Percentiles rank a stretch among this genome's conserved stretches.
Conservation (phyloP, 2,888 invertebrate species). For the Arctia plantaginis region DNA sequence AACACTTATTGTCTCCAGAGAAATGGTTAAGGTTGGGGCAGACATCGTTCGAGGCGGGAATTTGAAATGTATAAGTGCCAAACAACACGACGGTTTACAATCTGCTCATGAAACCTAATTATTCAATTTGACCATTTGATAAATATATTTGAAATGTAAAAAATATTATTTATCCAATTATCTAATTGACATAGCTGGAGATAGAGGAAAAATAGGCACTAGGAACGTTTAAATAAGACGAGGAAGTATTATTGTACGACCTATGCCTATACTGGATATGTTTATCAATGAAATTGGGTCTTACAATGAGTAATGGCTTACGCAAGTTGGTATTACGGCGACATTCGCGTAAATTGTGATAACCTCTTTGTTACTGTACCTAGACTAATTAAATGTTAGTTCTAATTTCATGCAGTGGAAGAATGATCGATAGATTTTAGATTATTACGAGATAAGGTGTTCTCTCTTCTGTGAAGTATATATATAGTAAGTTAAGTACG, state of each 20-base stretch:
- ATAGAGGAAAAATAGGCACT: neutral
- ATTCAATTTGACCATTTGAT: neutral
- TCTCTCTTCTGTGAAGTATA: neutral
- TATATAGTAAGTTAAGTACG: neutral
- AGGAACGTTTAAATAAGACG: neutral
- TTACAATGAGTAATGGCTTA: slow-evolving; percentile 13
- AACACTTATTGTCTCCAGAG: too few species aligned
- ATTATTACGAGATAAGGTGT: neutral
- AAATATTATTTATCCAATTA: neutral
- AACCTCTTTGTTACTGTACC: slow-evolving; percentile 18
- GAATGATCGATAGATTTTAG: slow-evolving; percentile 6
- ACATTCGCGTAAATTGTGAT: slow-evolving; percentile 19
- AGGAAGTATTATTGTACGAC: neutral
- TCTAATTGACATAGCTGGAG: neutral
- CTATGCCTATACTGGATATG: neutral
- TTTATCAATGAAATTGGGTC: slow-evolving; percentile 15
- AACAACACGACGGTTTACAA: too few species aligned
- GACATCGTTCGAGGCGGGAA: too few species aligned
- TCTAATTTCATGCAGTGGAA: slow-evolving; percentile 13
- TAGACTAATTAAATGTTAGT: slow-evolving; percentile 13
- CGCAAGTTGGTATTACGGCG: slow-evolving; percentile 6
- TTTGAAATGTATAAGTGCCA: too few species aligned
- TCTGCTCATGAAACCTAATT: neutral
- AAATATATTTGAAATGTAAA: neutral
- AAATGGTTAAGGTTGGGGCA: too few species aligned